These are phyloP conservation scores for Pan troglodytes DNA, from an alignment of 2,113 vertebrate species.

Conservation along the genomic window NHGRI_mPanTro3-v2.1_pri NC_072407.2:58428001-58428500, in stretches of 20 bases:
- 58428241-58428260: constrained; percentile 46
- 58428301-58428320: constrained; percentile 67
- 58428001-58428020: too few species aligned
- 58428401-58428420: constrained; percentile 72
- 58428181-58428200: constrained; percentile 53
- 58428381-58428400: constrained; percentile 70
- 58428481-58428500: neutral
- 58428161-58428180: constrained; percentile 56
- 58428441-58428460: constrained; percentile 52
- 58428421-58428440: constrained; percentile 69
- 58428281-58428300: constrained; percentile 56
- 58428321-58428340: constrained; percentile 69
- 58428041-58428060: neutral
- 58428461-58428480: neutral
- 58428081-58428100: neutral
- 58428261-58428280: constrained; percentile 74
- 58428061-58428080: neutral
- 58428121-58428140: too few species aligned
- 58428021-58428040: too few species aligned
- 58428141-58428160: constrained; percentile 24
- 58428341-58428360: constrained; percentile 47
- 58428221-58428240: constrained; percentile 50
- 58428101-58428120: too few species aligned
- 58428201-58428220: constrained; percentile 50
- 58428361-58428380: constrained; percentile 66